Evolutionary conservation across 2,113 vertebrate species (phyloP), one percentile per base, ranked within the genome.

Genomic region (Oxyura jamaicensis): DNA sequence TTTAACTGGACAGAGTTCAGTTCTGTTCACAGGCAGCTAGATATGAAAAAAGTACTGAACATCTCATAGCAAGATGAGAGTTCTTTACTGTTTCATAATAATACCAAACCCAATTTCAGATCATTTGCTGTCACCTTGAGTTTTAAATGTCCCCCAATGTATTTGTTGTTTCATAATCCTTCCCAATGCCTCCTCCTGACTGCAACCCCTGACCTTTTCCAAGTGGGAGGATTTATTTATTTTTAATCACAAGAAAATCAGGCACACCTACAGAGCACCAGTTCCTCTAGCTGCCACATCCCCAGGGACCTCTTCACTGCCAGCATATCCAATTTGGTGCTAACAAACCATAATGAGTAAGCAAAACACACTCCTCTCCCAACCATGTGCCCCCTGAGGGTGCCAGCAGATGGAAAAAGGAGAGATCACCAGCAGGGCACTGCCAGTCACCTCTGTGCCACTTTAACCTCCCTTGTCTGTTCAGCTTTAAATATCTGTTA

Each of bases 281-380:
- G 44, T 26, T 89, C 56, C 75, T 60, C 71, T 73, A 68, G 80
- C 48, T 53, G 55, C 28, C 39, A 15, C 82, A 58, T 82, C 92
- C 67, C 62, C 44, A 46, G 71, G n/a, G 93, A 79, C 41, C 60
- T 16, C 71, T 85, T 50, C 36, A 33, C 62, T 36, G 31, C 55
- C 83, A 59, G 44, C 90, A 92, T 60, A 90, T 71, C 88, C 92
- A 90, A 88, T 94, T 78, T 86, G n/a, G 91, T 79, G 62, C 83
- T 93, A 96, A 94, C 90, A 96, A 96, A 92, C 69, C 69, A 82
- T 72, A 78, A 84, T 90, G 86, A 95, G 68, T 95, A 95, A 92
- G 92, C 92, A 95, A 65, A 93, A 96, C 90, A 78, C 80, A 60
- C 18, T 86, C 33, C 52, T 60, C 60, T 39, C 68, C 33, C 58